Evolutionary conservation across 2,888 invertebrate genomes (phyloP).

Genomic region (Halictus ligatus): DNA sequence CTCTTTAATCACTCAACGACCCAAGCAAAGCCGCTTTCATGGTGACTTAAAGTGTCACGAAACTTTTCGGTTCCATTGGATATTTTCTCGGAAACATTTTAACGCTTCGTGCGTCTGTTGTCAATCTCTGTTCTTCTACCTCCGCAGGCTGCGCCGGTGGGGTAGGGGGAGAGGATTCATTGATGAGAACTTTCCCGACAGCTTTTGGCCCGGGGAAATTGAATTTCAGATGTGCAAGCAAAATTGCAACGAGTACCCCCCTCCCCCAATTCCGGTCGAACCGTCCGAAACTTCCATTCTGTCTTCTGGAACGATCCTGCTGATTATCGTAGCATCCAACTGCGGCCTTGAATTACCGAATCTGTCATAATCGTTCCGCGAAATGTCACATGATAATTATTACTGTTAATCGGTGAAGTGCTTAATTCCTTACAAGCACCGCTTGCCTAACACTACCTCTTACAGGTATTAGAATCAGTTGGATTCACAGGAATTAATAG

Average conservation of each 20-base stretch:
- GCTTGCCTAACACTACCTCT: neutral
- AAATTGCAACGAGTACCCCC: slow-evolving; percentile 53
- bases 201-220: slow-evolving; percentile 49
- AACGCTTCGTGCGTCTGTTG: slow-evolving; percentile 52
- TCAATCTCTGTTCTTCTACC: slow-evolving; percentile 67
- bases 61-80: slow-evolving; percentile 63
- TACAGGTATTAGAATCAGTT: neutral
- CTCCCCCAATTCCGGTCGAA: slow-evolving; percentile 15
- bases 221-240: slow-evolving; percentile 59
- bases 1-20: slow-evolving; percentile 75
- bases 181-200: slow-evolving; percentile 44
- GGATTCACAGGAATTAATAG: neutral
- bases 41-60: slow-evolving; percentile 72
- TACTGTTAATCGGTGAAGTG: neutral
- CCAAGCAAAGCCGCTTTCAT: slow-evolving; percentile 74
- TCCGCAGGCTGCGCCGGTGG: slow-evolving; percentile 25
- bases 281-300: slow-evolving; percentile 28
- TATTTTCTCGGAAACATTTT: slow-evolving; percentile 52
- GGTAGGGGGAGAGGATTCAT: slow-evolving; percentile 29
- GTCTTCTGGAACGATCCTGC: neutral
- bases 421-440: neutral
- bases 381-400: neutral
- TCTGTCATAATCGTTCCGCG: neutral
- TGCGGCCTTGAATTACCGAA: neutral
- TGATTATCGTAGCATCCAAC: neutral